Conservation (phyloP, 2,888 invertebrate genomes). For the Drosophila pseudotakahashii region DNA sequence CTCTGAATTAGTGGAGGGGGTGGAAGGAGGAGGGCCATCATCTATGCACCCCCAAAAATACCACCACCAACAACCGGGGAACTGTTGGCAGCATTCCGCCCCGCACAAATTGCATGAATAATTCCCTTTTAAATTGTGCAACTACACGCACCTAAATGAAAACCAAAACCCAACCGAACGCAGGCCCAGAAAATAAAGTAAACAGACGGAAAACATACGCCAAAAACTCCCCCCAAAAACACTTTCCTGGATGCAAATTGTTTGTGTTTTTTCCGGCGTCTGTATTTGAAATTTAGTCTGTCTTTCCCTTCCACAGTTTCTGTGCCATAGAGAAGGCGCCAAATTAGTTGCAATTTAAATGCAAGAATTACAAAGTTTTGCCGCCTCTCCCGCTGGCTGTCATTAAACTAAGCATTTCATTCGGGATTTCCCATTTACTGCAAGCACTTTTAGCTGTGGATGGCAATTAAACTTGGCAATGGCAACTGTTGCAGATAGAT, state of each 20-base stretch:
- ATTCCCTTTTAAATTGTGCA: slow-evolving; percentile 79
- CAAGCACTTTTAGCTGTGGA: slow-evolving; percentile 22
- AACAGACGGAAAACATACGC: slow-evolving; percentile 48
- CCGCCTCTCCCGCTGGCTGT: slow-evolving; percentile 52
- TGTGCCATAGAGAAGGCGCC: slow-evolving; percentile 50
- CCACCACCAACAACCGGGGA: slow-evolving; percentile 1
- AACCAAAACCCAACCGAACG: slow-evolving; percentile 8
- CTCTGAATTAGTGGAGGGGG: not conserved
- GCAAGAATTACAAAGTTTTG: slow-evolving; percentile 55
- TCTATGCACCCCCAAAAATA: slow-evolving; percentile 11
- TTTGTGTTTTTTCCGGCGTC: slow-evolving; percentile 61
- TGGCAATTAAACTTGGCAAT: slow-evolving; percentile 47
- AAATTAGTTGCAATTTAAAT: slow-evolving; percentile 80
- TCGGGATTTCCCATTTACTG: slow-evolving; percentile 40
- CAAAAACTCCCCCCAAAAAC: slow-evolving; percentile 45
- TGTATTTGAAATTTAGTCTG: slow-evolving; percentile 68
- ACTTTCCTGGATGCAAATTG: slow-evolving; percentile 78
- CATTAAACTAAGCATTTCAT: slow-evolving; percentile 42
- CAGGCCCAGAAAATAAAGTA: slow-evolving; percentile 64
- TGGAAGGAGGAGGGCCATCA: slow-evolving; percentile 1
- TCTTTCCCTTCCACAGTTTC: slow-evolving; percentile 23
- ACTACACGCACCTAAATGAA: slow-evolving; percentile 48
- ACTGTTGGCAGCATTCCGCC: slow-evolving; percentile 11
- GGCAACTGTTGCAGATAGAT: slow-evolving; percentile 28
- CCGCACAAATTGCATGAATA: slow-evolving; percentile 79